Conservation (phyloP, 2,113 vertebrate species). For the Microtus ochrogaster region DNA sequence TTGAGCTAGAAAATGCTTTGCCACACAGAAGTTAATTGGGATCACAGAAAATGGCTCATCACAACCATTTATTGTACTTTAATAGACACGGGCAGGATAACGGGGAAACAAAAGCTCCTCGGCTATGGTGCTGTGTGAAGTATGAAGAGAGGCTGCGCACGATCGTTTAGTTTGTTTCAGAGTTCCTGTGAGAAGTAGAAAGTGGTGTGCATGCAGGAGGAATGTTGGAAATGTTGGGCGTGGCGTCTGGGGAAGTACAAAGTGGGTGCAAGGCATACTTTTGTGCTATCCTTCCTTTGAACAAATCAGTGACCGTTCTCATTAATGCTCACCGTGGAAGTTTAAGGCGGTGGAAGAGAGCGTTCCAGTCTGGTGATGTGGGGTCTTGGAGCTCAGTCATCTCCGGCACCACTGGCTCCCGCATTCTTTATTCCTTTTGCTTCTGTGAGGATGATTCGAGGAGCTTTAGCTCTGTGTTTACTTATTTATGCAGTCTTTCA, state of each 20-base stretch:
- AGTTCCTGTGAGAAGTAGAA: background rate
- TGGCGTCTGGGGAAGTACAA: background rate
- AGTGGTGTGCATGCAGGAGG: background rate
- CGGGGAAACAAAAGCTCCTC: background rate
- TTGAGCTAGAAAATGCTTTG: background rate
- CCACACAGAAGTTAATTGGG: slow-evolving; percentile 46
- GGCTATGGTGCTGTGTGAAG: background rate
- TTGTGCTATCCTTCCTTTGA: background rate
- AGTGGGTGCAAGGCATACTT: background rate
- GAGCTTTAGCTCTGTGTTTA: background rate
- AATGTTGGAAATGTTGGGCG: no score
- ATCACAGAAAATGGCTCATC: slow-evolving; percentile 3
- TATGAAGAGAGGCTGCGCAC: background rate
- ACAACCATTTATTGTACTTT: slow-evolving; percentile 37
- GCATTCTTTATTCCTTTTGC: background rate
- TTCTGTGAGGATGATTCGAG: background rate
- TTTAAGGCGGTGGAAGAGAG: background rate
- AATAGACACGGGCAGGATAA: background rate
- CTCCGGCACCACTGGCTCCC: background rate
- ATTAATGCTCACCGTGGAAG: background rate
- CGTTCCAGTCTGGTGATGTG: background rate
- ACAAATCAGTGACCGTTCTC: background rate
- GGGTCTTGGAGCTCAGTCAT: background rate
- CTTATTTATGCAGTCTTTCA: background rate
- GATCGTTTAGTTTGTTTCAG: background rate